These are phyloP conservation scores for Chloroceryle aenea DNA, from an alignment of 2,113 vertebrate species.

Conservation along the genomic window DNA sequence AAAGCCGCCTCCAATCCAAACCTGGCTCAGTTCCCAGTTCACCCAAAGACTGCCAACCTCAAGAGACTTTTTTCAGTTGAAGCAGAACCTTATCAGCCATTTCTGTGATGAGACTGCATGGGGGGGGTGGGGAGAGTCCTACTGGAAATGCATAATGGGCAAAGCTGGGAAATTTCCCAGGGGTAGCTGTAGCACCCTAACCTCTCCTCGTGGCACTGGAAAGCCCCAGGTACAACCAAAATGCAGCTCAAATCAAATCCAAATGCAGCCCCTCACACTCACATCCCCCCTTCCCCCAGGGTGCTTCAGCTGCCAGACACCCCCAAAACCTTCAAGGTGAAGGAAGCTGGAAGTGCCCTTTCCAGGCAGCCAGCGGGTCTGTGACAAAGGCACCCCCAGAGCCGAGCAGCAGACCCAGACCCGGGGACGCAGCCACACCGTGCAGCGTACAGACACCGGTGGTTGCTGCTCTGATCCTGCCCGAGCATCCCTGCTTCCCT, in stretches of 20 bases:
- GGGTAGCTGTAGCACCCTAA: not conserved
- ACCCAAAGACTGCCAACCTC: not conserved
- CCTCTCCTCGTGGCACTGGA: rapidly evolving
- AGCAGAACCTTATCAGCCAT: not conserved
- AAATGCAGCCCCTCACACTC: rapidly evolving
- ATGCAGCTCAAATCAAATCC: not conserved
- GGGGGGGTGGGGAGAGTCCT: not conserved
- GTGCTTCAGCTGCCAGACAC: not conserved
- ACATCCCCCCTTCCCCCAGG: rapidly evolving
- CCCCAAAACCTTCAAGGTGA: rapidly evolving
- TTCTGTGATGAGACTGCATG: not conserved
- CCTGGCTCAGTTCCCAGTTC: not conserved
- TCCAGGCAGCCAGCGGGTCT: not conserved
- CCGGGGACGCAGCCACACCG: not conserved
- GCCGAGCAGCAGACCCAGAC: not conserved
- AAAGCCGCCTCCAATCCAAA: not conserved
- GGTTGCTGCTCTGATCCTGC: not conserved
- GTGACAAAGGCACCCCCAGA: not conserved
- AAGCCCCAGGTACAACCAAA: not conserved
- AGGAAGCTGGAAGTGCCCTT: not conserved
- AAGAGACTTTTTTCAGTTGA: not conserved
- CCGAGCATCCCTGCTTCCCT: not conserved
- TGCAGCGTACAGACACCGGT: rapidly evolving
- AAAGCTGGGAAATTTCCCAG: not conserved
- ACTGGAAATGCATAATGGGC: not conserved